Evolutionary conservation across 1,140 invertebrate genomes (phyloP).

Genomic region (Elysia chlorotica): DNA sequence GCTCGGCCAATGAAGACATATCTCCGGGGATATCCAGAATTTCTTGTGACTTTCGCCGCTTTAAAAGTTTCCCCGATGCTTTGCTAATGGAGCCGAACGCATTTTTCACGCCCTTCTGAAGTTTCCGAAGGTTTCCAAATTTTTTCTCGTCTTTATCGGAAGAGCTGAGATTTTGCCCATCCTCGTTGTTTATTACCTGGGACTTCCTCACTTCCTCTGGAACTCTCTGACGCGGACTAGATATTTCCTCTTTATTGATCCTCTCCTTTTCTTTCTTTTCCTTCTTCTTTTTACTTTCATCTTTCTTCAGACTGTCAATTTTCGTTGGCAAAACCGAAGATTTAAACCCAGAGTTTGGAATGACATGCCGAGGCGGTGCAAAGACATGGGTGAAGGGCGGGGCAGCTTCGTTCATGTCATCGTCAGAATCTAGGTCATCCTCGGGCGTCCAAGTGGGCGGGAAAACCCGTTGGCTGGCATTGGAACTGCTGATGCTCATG

Average conservation of each 20-base stretch:
- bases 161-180: no score
- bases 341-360: conserved; percentile 46
- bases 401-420: conserved; percentile 43
- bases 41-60: conserved; percentile 25
- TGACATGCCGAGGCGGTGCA: conserved; percentile 11
- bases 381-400: no score
- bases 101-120: conserved; percentile 47
- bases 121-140: conserved; percentile 46
- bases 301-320: conserved; percentile 44
- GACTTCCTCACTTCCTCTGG: background rate
- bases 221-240: no score
- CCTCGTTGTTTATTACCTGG: background rate
- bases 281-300: conserved; percentile 8
- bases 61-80: conserved; percentile 45
- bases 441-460: conserved; percentile 47
- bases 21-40: conserved; percentile 4
- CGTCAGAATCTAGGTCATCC: conserved; percentile 50
- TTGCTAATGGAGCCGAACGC: conserved; percentile 54
- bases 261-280: conserved; percentile 1
- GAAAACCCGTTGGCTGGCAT: conserved; percentile 17
- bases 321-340: conserved; percentile 44
- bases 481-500: conserved; percentile 10
- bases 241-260: conserved; percentile 22
- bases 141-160: conserved; percentile 32
- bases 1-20: background rate